Percentiles rank a stretch among this genome's conserved stretches.
phyloP scores from a whole-genome alignment of 2,888 invertebrate species.

The Epistrophe eligans region DNA sequence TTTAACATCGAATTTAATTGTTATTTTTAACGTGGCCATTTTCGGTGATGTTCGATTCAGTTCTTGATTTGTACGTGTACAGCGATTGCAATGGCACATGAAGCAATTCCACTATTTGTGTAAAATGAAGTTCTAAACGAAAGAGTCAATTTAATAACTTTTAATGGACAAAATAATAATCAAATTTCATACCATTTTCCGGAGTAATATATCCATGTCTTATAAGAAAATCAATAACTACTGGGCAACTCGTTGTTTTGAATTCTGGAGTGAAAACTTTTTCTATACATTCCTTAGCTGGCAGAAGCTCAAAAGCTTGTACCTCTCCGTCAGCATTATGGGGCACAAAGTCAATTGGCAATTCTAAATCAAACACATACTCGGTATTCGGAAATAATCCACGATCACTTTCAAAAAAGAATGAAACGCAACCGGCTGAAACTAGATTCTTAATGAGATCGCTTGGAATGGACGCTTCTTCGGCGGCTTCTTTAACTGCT shows the following conservation, averaged over 20 bases:
- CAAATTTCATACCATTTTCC: constrained; percentile 90
- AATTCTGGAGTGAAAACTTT: constrained; percentile 93
- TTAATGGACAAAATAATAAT: not conserved
- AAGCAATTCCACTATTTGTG: constrained; percentile 92
- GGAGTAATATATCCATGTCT: constrained; percentile 95
- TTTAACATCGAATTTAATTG: constrained; percentile 46
- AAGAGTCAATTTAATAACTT: constrained; percentile 10
- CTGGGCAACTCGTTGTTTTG: constrained; percentile 97
- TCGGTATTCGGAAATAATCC: constrained; percentile 97
- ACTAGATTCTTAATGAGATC: constrained; percentile 87
- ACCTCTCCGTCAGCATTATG: constrained; percentile 97
- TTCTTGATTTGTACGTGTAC: constrained; percentile 85
- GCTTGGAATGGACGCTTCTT: constrained; percentile 95
- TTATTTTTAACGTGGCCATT: constrained; percentile 76
- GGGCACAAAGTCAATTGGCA: constrained; percentile 95
- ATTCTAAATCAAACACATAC: constrained; percentile 95
- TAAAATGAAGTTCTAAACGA: constrained; percentile 91
- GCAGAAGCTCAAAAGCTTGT: constrained; percentile 93
- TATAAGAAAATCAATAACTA: constrained; percentile 95
- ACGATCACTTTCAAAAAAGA: constrained; percentile 96
- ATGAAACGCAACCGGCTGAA: constrained; percentile 84
- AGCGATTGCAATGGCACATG: constrained; percentile 94
- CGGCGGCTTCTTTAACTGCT: constrained; percentile 95
- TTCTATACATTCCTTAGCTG: constrained; percentile 92
- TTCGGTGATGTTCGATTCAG: constrained; percentile 76